These are phyloP conservation scores for Chaenogobius annularis DNA, from an alignment of 2,113 vertebrate genomes.

Conservation along the genomic window DNA sequence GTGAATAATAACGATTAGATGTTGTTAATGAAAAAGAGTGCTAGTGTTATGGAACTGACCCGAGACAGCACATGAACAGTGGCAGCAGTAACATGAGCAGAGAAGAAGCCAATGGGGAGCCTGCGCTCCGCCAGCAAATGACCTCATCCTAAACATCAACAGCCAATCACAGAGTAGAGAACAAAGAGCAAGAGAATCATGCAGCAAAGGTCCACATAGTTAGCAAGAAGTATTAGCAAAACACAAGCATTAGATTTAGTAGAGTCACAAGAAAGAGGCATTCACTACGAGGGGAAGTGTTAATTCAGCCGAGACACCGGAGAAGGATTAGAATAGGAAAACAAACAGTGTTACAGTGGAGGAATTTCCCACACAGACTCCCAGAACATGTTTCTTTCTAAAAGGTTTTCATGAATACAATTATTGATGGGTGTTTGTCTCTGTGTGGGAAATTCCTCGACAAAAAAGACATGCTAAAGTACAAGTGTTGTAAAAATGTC, in stretches of 20 bases:
- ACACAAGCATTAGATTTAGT: conserved; percentile 19
- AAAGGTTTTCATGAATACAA: conserved; percentile 30
- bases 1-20: conserved; percentile 15
- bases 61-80: conserved; percentile 93
- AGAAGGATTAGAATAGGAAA: conserved; percentile 63
- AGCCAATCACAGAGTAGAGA: conserved; percentile 71
- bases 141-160: conserved; percentile 88
- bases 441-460: conserved; percentile 80
- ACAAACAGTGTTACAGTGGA: conserved; percentile 52
- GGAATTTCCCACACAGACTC: conserved; percentile 68
- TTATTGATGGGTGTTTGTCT: conserved; percentile 34
- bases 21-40: conserved; percentile 43
- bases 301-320: conserved; percentile 43
- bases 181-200: conserved; percentile 76
- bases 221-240: conserved; percentile 39
- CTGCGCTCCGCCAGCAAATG: conserved; percentile 88
- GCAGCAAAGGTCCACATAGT: conserved; percentile 63
- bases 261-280: conserved; percentile 27
- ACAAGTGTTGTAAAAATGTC: conserved; percentile 44
- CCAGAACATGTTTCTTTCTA: conserved; percentile 52
- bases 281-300: conserved; percentile 14
- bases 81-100: conserved; percentile 94
- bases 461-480: conserved; percentile 31
- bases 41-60: conserved; percentile 86
- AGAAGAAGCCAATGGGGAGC: conserved; percentile 88